Base-by-base conservation (phyloP, 1,140 invertebrate species). In the Drosophila jambulina region DNA sequence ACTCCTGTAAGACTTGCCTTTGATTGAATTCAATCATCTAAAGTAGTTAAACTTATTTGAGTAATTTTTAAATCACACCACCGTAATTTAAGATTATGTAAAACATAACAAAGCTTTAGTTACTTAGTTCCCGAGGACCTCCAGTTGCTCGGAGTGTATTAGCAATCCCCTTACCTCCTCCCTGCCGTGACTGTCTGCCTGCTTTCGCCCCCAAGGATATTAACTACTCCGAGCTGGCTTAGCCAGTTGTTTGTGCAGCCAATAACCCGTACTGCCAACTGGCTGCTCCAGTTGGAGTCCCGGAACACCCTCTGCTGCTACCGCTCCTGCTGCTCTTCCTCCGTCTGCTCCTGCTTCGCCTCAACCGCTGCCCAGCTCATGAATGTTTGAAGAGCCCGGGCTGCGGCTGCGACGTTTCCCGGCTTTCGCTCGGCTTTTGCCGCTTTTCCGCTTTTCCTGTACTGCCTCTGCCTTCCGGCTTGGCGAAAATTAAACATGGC, bases 401-500 rank as follows among this genome's bases (percentile, higher is more conserved):
- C 53, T 72, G 67, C 63, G 67, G 67, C 67, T 68, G 62, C 67
- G 67, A 68, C 63, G 67, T 68, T 68, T 70, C 48, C 63, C 67
- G 67, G 36, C 65, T 40, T 51, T 69, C 17, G 53, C 65, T 32
- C 67, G 38, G 17, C 21, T 36, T 67, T 67, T 67, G 46, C 46
- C 29, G 29, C 48, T 51, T 70, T 68, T 68, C 63, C 49, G 49
- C 69, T 45, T 71, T 69, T 72, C 45, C 36, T 32, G 34, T 29
- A 29, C 45, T 48, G 45, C 23, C 23, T 8, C 34, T 49, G 45
- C 29, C 69, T 72, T 72, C 69, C 69, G 69, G 69, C 69, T 53
- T 72, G 70, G 53, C 45, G 67, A 72, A 72, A 72, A 72, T 72
- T 72, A 72, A 72, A 72, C 70, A 72, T 72, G 68, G 70, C 70